phyloP scores from a whole-genome alignment of 53 echinoderm and acorn worm species.

The Arbacia lixula region DNA sequence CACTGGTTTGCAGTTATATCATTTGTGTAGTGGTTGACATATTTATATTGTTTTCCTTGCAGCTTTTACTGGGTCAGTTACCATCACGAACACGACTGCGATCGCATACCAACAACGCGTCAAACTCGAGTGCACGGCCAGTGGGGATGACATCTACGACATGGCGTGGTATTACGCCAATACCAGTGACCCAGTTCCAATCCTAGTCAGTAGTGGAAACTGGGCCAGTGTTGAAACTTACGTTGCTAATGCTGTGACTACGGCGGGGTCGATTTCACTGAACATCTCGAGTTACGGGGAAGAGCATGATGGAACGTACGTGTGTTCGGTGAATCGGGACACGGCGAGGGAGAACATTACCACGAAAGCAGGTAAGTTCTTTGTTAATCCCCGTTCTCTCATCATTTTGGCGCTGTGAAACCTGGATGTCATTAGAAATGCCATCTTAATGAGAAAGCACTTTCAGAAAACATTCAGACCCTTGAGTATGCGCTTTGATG shows the following conservation, averaged over 20 bases:
- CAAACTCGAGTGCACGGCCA: constrained; percentile 17
- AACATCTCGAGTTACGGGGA: not conserved
- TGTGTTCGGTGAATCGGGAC: constrained; percentile 4
- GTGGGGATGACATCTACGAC: not conserved
- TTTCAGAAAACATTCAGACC: no score
- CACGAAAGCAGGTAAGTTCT: constrained; percentile 13
- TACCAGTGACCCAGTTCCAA: not conserved
- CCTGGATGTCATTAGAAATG: no score
- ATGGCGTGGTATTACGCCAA: constrained; percentile 48
- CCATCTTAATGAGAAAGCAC: no score
- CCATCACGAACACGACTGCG: constrained; percentile 14
- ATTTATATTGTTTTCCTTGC: not conserved
- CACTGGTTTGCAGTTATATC: not conserved
- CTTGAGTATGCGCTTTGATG: no score
- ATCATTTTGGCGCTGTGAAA: no score
- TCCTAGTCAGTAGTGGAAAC: not conserved
- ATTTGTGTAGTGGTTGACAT: not conserved
- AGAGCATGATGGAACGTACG: constrained; percentile 34
- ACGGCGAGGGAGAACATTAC: constrained; percentile 16
- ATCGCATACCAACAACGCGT: constrained; percentile 32
- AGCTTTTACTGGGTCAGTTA: constrained; percentile 21
- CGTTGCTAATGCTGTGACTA: not conserved
- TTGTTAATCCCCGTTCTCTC: not conserved
- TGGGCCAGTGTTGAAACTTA: not conserved
- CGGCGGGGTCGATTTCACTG: constrained; percentile 17